Base-by-base conservation (phyloP, 2,797 vertebrate species). In the Scarus forsteni region DNA sequence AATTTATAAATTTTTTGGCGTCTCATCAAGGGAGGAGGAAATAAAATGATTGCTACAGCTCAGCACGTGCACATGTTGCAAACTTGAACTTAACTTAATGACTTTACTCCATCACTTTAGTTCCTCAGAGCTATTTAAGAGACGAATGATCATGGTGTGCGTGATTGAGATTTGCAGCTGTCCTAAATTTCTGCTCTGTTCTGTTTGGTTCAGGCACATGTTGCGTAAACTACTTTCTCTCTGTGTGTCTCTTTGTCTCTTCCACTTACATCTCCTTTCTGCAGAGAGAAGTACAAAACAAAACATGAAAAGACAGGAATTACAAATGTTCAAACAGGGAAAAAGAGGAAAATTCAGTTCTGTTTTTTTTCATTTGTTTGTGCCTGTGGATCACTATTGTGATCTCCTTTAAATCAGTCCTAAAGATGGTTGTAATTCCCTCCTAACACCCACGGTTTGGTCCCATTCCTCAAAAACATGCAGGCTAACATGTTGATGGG, bases 401-500 rank as follows among this genome's bases (percentile, higher is more conserved):
- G 42, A 35, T 59, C 56, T 82, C 40, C 51, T 35, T 60, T 43
- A 45, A 15, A 62, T n/a, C 10, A 34, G 35, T 40, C 2, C 16
- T 38, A 35, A 66, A 58, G 36, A 34, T 35, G 18, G 54, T 40
- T 34, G 59, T 59, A n/a, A 67, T 43, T 19, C 43, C 35, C 62
- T 46, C 53, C 6, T 12, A 54, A 39, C 46, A 46, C 53, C 46
- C 7, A 15, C 52, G 35, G 18, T 19, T 0, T 43, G 18, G 18
- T 19, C 1, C 10, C 15, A 34, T 39, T 52, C n/a, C 48, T 16
- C 18, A 45, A 49, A 71, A 45, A 71, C 13, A 15, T 18, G 10
- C 43, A 40, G 70, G 61, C 48, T 54, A 27, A 43, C 35, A 50
- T 65, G 51, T 61, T 19, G 63, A 66, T 48, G 16, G 8, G 12